Conservation (phyloP, 2,888 invertebrate species). For the Epinotia ramella region DNA sequence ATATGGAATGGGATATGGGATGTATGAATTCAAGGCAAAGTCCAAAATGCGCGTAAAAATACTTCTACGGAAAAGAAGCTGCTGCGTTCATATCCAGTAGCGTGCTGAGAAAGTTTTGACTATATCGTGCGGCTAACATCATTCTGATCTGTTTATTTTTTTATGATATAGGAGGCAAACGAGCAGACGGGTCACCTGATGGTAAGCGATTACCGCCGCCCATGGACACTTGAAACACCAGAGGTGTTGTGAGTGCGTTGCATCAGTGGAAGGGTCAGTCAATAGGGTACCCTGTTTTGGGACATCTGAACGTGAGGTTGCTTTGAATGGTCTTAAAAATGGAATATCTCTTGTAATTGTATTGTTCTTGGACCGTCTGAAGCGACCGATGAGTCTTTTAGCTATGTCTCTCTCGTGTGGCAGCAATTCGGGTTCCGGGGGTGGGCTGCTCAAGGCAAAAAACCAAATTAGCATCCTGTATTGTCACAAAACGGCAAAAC, state of each 20-base stretch:
- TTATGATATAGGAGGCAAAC: too few relatives aligned
- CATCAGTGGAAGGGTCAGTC: background rate
- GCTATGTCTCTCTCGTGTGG: conserved; percentile 43
- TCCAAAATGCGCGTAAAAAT: background rate
- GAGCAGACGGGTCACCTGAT: too few relatives aligned
- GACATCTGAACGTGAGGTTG: background rate
- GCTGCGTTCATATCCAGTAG: background rate
- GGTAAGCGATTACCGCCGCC: too few relatives aligned
- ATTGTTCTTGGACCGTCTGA: conserved; percentile 36
- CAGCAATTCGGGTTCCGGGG: conserved; percentile 32
- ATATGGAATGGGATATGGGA: background rate
- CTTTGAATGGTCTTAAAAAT: conserved; percentile 35
- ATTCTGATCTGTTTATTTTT: too few relatives aligned
- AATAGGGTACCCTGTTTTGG: background rate
- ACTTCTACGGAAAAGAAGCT: background rate
- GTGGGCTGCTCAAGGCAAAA: conserved; percentile 20
- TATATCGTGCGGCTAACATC: conserved; percentile 3
- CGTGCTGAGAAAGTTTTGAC: conserved; percentile 3
- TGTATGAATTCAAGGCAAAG: background rate
- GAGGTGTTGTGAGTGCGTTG: too few relatives aligned
- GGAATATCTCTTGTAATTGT: conserved; percentile 24
- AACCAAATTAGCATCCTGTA: too few relatives aligned
- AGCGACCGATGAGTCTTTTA: conserved; percentile 39
- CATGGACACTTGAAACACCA: too few relatives aligned
- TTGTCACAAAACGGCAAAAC: too few relatives aligned